Evolutionary conservation across 2,113 vertebrate genomes (phyloP), one percentile per base, ranked within the genome.

Genomic region (Mastomys natalensis): DNA sequence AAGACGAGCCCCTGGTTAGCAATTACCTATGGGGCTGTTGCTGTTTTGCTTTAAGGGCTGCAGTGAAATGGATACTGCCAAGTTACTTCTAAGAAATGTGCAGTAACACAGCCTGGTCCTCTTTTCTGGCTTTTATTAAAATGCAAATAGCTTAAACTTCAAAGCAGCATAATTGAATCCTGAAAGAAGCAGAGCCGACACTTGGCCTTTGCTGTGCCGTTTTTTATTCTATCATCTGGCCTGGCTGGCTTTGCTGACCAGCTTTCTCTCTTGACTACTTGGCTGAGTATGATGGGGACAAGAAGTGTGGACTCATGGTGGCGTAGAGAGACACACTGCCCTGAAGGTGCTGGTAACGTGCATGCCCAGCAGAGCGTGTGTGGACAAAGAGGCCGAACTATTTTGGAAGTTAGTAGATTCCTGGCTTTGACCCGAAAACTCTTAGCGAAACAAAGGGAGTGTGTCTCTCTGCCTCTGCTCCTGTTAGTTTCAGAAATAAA

Each of bases 81-180:
- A 53, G 85, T 92, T 66, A 84, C 94, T 97, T 94, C 68, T 89
- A 77, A 94, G 85, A 74, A 93, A 88, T 95, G 74, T 45, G 12
- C 70, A 92, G 92, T 95, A 64, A 72, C 94, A 89, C 72, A 74
- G 48, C 68, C 4, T 0, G 55, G 95, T 89, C 48, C 43, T 89
- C 64, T 62, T 97, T 81, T 97, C 87, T 93, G 78, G 92, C 78
- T 88, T 84, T 51, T 96, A 77, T 95, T 93, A 95, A 97, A 94
- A 92, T 97, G 92, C 77, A 81, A 73, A 62, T 95, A 15, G 2
- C 88, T 72, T 92, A 87, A 80, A 96, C 98, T 98, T 95, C 73
- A 87, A 88, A 97, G 87, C 90, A 86, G 73, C 68, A 58, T 92
- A 91, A 85, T 96, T 80, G 64, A 95, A 87, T 97, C 72, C 85